Base-by-base conservation (phyloP, 2,888 invertebrate genomes). In the Nomada ruficornis region DNA sequence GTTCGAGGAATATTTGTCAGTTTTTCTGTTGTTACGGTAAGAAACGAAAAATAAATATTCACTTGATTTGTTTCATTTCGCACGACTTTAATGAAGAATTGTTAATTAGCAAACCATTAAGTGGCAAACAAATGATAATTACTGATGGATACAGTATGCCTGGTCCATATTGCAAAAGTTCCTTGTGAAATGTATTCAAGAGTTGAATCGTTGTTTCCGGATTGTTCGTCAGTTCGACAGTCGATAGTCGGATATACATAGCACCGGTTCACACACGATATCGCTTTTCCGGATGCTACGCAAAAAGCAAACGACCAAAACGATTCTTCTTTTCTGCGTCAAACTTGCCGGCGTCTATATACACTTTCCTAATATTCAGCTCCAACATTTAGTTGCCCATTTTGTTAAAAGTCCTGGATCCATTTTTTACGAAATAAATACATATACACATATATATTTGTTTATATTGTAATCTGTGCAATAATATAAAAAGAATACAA, bases 91-190 rank as follows among this genome's bases (percentile, higher is more conserved):
- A 36, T 11, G 15, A 60, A 59, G 29, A 50, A 52, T 60, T 60
- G 60, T 50, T 50, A 20, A 70, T 50, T 50, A 20, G 9, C 4
- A 10, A n/a, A 15, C 29, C 5, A 50, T 29, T 50, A 26, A 36
- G 9, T 57, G 13, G 7, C 20, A 36, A 60, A 29, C 36, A 18
- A 36, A 36, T 20, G 10, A n/a, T 60, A 70, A 70, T 70, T 70
- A 70, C 60, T 70, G 29, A 60, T 20, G 29, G 1, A 60, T 60
- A 10, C 70, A 5, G 10, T 50, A 70, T 60, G 10, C 29, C 20
- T 36, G 50, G 20, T 47, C 57, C 54, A 65, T 81, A 80, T 77
- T 59, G 73, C 44, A 70, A 79, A 84, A 78, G 64, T 79, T 36
- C 18, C 20, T 26, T 42, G 80, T 54, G 26, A 55, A 76, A 84